Conservation (phyloP, 2,888 invertebrate species). For the Lochmaea capreae region DNA sequence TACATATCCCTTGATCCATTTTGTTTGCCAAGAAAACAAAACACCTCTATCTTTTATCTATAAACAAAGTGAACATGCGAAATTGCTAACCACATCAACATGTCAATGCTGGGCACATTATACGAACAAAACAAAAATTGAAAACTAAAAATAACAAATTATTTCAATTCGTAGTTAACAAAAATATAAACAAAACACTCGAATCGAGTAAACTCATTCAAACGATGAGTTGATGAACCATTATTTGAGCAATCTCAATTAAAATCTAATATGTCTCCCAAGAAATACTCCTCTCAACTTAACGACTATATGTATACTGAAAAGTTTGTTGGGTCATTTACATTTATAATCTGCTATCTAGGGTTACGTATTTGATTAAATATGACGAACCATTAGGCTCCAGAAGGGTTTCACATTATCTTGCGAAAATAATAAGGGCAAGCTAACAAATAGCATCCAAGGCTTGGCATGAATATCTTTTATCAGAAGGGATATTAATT, state of each 20-base stretch:
- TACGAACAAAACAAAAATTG: too few species aligned
- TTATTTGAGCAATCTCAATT: background rate
- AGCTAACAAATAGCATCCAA: slow-evolving; percentile 26
- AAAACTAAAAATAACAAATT: too few species aligned
- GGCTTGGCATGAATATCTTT: slow-evolving; percentile 10
- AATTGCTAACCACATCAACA: too few species aligned
- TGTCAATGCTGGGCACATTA: too few species aligned
- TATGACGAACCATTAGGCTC: slow-evolving; percentile 38
- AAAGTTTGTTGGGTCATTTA: slow-evolving; percentile 33
- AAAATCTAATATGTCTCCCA: slow-evolving; percentile 26
- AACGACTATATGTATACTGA: slow-evolving; percentile 15
- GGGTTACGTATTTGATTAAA: slow-evolving; percentile 41
- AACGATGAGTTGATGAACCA: background rate
- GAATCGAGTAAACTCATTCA: background rate
- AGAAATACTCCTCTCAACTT: slow-evolving; percentile 20
- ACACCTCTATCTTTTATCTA: too few species aligned
- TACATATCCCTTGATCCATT: too few species aligned
- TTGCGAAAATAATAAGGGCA: slow-evolving; percentile 29
- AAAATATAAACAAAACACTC: too few species aligned
- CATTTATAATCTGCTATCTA: slow-evolving; percentile 40
- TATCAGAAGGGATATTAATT: slow-evolving; percentile 23
- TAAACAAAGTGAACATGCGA: too few species aligned
- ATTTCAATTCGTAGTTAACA: accelerated
- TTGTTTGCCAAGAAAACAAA: too few species aligned
- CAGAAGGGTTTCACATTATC: slow-evolving; percentile 32